These are phyloP conservation scores for Alosa sapidissima DNA, from an alignment of 2,797 vertebrate species.

Conservation along the genomic window DNA sequence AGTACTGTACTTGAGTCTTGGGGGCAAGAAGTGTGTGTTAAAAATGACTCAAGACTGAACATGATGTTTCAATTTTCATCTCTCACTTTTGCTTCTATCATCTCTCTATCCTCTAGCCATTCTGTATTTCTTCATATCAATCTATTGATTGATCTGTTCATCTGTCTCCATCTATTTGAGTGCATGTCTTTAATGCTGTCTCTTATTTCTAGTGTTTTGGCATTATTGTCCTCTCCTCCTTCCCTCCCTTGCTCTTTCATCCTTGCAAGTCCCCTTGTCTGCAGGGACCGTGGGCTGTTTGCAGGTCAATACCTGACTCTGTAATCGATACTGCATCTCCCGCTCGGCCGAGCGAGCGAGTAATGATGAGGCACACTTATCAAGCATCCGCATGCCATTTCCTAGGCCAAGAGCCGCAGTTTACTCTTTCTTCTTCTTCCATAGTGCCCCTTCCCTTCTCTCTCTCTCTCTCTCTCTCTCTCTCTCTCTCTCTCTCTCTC, in stretches of 20 bases:
- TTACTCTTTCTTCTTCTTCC: background rate
- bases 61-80: background rate
- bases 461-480: too few relatives aligned
- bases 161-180: background rate
- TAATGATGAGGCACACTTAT: conserved; percentile 4
- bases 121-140: background rate
- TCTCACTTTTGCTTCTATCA: too few relatives aligned
- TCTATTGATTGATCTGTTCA: background rate
- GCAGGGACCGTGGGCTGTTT: conserved; percentile 8
- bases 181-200: background rate
- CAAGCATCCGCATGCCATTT: background rate
- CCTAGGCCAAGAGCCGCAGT: conserved; percentile 5
- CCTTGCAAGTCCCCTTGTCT: background rate
- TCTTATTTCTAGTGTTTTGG: background rate
- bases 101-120: too few relatives aligned
- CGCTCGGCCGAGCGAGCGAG: background rate
- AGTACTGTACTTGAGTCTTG: too few relatives aligned
- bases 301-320: conserved; percentile 21
- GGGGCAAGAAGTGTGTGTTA: too few relatives aligned
- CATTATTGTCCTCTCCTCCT: background rate
- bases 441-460: background rate
- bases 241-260: background rate
- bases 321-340: background rate
- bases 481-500: too few relatives aligned
- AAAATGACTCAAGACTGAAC: background rate